Percentiles rank a stretch among this genome's conserved stretches.
phyloP scores from a whole-genome alignment of 2,888 invertebrate genomes.

The Nineta flava region DNA sequence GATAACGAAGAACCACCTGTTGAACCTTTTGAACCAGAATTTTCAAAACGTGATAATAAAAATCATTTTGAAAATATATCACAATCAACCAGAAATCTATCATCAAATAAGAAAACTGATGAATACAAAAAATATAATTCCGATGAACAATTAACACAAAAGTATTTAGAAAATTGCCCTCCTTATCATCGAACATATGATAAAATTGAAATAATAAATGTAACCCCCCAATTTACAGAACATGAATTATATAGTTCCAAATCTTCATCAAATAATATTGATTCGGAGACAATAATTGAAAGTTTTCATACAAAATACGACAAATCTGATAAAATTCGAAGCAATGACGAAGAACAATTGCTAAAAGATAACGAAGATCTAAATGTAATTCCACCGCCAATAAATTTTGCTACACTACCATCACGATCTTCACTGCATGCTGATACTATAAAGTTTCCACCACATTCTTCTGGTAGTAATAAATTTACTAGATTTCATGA shows the following conservation, averaged over 20 bases:
- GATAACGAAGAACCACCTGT: neutral
- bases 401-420: slow-evolving; percentile 32
- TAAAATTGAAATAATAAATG: neutral
- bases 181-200: neutral
- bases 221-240: neutral
- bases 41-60: neutral
- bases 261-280: neutral
- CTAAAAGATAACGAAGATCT: neutral
- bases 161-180: neutral
- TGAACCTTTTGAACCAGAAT: neutral
- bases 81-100: neutral
- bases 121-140: neutral
- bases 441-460: neutral
- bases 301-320: neutral
- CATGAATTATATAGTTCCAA: neutral
- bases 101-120: neutral
- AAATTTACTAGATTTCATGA: no score
- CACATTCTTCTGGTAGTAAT: neutral
- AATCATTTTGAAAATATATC: neutral
- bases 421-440: slow-evolving; percentile 13
- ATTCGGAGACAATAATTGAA: neutral
- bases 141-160: neutral
- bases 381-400: slow-evolving; percentile 30
- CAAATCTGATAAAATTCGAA: neutral
- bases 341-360: neutral